Conservation (phyloP, 2,797 vertebrate species). For the Phataginus tricuspis region DNA sequence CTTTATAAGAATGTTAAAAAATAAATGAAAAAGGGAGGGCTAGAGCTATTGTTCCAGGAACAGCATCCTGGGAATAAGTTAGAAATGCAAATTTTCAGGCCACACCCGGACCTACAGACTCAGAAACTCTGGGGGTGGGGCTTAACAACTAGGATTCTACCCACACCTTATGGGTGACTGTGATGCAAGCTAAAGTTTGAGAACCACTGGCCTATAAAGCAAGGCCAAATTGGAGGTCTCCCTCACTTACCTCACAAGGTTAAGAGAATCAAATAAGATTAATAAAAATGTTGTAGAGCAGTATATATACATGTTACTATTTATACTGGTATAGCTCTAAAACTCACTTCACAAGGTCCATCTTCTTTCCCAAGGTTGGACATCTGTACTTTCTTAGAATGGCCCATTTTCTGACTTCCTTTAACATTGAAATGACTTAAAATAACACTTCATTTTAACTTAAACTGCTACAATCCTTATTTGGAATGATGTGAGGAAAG, state of each 20-base stretch:
- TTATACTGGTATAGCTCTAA: not conserved
- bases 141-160: not conserved
- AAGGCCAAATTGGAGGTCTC: not conserved
- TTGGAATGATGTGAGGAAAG: not conserved
- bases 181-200: not conserved
- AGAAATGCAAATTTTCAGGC: conserved; percentile 11
- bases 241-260: not conserved
- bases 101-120: not conserved
- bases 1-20: conserved; percentile 28
- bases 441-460: not conserved
- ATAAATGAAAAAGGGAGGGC: not conserved
- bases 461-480: not conserved
- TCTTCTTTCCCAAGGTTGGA: not conserved
- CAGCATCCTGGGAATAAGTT: not conserved
- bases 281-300: not conserved
- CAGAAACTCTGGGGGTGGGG: not conserved
- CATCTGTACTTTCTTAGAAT: conserved; percentile 37
- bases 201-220: not conserved
- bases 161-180: not conserved
- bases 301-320: not conserved
- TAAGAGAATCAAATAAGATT: not conserved
- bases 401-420: conserved; percentile 1
- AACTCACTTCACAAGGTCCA: not conserved
- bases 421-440: conserved; percentile 8
- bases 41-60: not conserved